A percentile compares a stretch with the other conserved stretches of the same genome.
Evolutionary conservation across 2,888 invertebrate genomes (phyloP).

Genomic region (Callosobruchus maculatus): DNA sequence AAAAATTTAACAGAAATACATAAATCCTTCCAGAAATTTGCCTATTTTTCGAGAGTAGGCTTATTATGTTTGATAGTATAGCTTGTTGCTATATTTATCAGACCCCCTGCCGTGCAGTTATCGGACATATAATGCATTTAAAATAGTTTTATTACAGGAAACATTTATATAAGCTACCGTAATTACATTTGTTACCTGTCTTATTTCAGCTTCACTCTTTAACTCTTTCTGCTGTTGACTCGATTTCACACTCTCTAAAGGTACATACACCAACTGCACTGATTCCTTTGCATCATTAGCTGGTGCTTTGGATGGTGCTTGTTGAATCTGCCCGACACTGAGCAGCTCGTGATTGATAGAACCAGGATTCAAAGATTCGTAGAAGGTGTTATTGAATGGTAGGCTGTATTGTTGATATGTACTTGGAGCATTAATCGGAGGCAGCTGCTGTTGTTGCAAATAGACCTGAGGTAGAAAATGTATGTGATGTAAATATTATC

Average conservation of each 20-base stretch:
- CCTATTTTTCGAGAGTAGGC: too few relatives aligned
- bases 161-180: too few relatives aligned
- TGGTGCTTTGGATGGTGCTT: conserved; percentile 6
- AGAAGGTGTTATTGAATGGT: conserved; percentile 23
- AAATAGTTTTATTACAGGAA: too few relatives aligned
- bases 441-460: conserved; percentile 4
- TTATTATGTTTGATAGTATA: too few relatives aligned
- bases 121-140: too few relatives aligned
- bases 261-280: conserved; percentile 78
- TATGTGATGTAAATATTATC: too few relatives aligned
- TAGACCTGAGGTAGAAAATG: background rate
- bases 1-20: too few relatives aligned
- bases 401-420: conserved; percentile 30
- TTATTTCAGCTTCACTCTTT: conserved; percentile 8
- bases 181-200: too few relatives aligned
- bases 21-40: too few relatives aligned
- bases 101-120: too few relatives aligned
- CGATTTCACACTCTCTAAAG: conserved; percentile 56
- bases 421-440: conserved; percentile 26
- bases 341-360: conserved; percentile 29
- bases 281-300: conserved; percentile 51
- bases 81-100: too few relatives aligned
- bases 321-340: conserved; percentile 18
- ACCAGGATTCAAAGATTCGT: conserved; percentile 27
- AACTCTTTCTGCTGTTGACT: conserved; percentile 52